Conservation (phyloP, 2,113 vertebrate genomes). For the Arvicanthis niloticus region DNA sequence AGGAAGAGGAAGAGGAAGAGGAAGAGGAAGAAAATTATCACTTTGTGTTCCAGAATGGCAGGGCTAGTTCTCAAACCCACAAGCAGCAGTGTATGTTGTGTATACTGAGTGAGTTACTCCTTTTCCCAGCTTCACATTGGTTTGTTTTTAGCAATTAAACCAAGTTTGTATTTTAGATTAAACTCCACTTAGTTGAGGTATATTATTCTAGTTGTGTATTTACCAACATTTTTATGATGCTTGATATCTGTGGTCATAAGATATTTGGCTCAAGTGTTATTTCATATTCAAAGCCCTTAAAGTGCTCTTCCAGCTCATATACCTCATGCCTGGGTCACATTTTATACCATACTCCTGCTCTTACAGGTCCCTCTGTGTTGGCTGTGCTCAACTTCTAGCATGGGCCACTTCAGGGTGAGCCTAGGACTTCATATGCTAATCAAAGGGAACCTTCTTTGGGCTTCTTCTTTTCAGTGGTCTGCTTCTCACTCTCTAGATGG, state of each 20-base stretch:
- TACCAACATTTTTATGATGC: not conserved
- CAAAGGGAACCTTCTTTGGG: not conserved
- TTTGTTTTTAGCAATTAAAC: not conserved
- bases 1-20: too few species aligned
- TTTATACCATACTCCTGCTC: not conserved
- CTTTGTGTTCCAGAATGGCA: not conserved
- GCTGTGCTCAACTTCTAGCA: not conserved
- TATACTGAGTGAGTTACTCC: too few species aligned
- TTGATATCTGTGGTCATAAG: not conserved
- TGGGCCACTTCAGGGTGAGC: not conserved
- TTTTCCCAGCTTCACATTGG: not conserved
- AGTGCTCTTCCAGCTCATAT: not conserved
- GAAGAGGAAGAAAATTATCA: not conserved
- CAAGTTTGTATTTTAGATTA: constrained; percentile 16
- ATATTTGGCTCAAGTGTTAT: not conserved
- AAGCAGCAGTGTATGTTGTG: not conserved
- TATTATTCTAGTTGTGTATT: not conserved
- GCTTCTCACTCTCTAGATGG: not conserved
- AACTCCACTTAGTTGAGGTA: not conserved
- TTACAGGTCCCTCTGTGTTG: not conserved
- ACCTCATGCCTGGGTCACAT: not conserved
- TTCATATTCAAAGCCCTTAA: not conserved
- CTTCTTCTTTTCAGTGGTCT: not conserved
- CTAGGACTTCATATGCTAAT: not conserved
- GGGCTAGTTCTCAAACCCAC: not conserved